Conservation (phyloP, 1,140 invertebrate species). For the Penaeus vannamei region DNA sequence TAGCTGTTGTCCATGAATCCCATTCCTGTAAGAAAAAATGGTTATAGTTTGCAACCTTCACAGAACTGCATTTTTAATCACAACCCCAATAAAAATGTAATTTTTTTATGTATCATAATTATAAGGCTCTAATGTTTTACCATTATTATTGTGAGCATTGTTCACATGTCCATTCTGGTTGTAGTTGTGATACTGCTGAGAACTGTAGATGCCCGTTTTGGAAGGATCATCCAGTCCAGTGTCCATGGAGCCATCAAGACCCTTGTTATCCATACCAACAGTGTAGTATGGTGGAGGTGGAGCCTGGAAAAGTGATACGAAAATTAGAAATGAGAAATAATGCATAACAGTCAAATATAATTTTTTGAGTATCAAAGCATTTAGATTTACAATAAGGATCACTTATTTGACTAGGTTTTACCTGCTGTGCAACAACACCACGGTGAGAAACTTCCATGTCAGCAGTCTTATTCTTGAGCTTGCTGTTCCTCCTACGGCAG, state of each 20-base stretch:
- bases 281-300: slow-evolving; percentile 87
- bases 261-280: slow-evolving; percentile 89
- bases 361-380: too few species aligned
- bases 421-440: slow-evolving; percentile 64
- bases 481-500: slow-evolving; percentile 85
- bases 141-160: slow-evolving; percentile 57
- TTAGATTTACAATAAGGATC: too few species aligned
- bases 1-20: slow-evolving; percentile 92
- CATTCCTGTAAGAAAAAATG: slow-evolving; percentile 73
- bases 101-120: background rate
- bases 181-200: slow-evolving; percentile 64
- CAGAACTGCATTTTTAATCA: background rate
- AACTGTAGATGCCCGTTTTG: slow-evolving; percentile 79
- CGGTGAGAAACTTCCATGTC: slow-evolving; percentile 72
- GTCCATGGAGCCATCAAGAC: slow-evolving; percentile 63
- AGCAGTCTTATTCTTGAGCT: slow-evolving; percentile 81
- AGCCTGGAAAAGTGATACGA: slow-evolving; percentile 69
- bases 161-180: slow-evolving; percentile 54
- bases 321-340: slow-evolving; percentile 74
- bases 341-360: slow-evolving; percentile 77
- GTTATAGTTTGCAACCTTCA: background rate
- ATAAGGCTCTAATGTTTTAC: background rate
- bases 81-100: background rate
- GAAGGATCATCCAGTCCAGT: slow-evolving; percentile 83
- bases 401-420: background rate